phyloP scores from a whole-genome alignment of 2,797 vertebrate species.

The Gadopsis bispinosus region DNA sequence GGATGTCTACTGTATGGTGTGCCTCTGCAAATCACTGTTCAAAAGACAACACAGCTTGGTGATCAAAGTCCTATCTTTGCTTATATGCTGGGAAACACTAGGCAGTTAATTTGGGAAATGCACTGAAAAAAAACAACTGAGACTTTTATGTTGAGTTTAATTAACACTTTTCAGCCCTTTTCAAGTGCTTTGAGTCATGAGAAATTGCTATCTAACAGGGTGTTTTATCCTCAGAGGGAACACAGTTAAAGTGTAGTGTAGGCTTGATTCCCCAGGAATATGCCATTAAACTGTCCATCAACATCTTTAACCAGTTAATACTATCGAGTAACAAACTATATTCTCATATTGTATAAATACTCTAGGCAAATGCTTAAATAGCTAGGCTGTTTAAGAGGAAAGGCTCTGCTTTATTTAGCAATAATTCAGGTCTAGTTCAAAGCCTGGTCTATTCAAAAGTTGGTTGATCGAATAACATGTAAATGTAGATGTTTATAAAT shows the following conservation, averaged over 20 bases:
- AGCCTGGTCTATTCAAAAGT: too few species aligned
- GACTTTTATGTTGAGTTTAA: slow-evolving; percentile 2
- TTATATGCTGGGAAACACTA: neutral
- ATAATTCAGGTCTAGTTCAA: too few species aligned
- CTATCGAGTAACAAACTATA: neutral
- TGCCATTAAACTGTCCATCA: slow-evolving; percentile 7
- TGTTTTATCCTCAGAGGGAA: slow-evolving; percentile 6
- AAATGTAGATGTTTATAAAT: too few species aligned
- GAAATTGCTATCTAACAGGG: slow-evolving; percentile 7
- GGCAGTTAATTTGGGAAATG: slow-evolving; percentile 10
- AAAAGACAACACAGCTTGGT: slow-evolving; percentile 4
- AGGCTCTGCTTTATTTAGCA: too few species aligned
- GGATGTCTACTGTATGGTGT: neutral
- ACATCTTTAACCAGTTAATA: neutral
- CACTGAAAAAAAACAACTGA: neutral
- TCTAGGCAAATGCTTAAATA: too few species aligned
- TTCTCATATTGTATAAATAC: neutral
- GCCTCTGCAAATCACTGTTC: slow-evolving; percentile 3
- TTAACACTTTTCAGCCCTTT: neutral
- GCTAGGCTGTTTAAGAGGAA: too few species aligned
- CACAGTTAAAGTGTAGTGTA: neutral
- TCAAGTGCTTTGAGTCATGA: slow-evolving; percentile 1
- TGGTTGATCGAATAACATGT: too few species aligned
- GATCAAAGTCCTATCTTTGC: neutral
- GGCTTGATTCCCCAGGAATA: neutral